Evolutionary conservation across 2,113 vertebrate species (phyloP).

Genomic region (Columba janthina): DNA sequence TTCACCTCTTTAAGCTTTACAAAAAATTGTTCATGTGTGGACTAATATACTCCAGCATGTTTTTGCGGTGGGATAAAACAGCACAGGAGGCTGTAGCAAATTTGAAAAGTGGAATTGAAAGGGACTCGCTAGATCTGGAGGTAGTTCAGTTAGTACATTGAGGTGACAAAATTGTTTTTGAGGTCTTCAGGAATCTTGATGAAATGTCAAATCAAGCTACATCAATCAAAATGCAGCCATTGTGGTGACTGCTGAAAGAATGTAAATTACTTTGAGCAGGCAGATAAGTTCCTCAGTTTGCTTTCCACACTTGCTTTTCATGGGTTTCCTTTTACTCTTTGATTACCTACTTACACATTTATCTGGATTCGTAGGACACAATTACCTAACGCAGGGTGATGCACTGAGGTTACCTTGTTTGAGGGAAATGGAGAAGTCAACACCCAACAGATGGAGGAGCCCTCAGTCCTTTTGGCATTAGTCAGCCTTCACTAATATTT

Average conservation of each 20-base stretch:
- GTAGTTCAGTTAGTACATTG: neutral
- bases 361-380: neutral
- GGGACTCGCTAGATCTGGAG: constrained; percentile 1
- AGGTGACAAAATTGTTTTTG: neutral
- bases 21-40: neutral
- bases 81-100: neutral
- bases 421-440: neutral
- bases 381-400: neutral
- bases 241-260: constrained; percentile 2
- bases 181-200: constrained; percentile 19
- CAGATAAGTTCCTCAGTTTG: neutral
- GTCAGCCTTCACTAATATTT: neutral
- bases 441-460: neutral
- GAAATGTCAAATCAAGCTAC: constrained; percentile 8
- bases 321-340: neutral
- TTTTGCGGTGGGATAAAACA: neutral
- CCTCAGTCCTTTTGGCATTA: neutral
- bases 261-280: constrained; percentile 14
- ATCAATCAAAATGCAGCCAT: neutral
- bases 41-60: neutral
- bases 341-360: neutral
- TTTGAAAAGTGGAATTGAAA: constrained; percentile 23
- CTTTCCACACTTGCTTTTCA: neutral
- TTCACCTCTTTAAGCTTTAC: neutral
- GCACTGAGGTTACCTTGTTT: neutral